Conservation (phyloP, 2,113 vertebrate species). For the Brienomyrus longianalis region DNA sequence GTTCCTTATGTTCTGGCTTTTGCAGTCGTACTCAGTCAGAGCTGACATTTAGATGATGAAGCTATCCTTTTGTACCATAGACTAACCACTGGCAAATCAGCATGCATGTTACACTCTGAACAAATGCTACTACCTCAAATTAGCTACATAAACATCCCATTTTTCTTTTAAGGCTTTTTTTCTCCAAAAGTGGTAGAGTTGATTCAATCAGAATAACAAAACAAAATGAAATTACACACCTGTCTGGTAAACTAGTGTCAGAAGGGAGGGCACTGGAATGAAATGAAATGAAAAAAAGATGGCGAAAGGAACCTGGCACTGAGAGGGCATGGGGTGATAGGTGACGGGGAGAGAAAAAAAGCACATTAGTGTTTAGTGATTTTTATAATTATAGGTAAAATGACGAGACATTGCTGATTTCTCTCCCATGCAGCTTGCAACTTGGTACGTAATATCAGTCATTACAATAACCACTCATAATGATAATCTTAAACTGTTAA, state of each 20-base stretch:
- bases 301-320: background rate
- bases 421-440: background rate
- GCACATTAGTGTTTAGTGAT: background rate
- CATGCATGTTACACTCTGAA: constrained; percentile 7
- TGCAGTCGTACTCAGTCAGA: background rate
- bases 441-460: background rate
- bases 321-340: background rate
- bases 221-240: background rate
- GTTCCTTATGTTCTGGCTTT: constrained; percentile 3
- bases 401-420: background rate
- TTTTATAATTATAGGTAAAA: background rate
- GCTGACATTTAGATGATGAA: constrained; percentile 25
- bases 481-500: background rate
- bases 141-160: background rate
- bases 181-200: background rate
- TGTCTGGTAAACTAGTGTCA: background rate
- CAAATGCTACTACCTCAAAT: background rate
- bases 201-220: background rate
- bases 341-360: background rate
- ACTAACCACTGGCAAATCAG: constrained; percentile 4
- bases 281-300: background rate
- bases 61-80: constrained; percentile 10
- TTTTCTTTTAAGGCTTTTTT: background rate
- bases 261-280: background rate
- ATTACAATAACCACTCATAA: background rate